A percentile compares a stretch with the other conserved stretches of the same genome.
Conservation (phyloP, 2,888 invertebrate species). For the Lycaena phlaeas region DNA sequence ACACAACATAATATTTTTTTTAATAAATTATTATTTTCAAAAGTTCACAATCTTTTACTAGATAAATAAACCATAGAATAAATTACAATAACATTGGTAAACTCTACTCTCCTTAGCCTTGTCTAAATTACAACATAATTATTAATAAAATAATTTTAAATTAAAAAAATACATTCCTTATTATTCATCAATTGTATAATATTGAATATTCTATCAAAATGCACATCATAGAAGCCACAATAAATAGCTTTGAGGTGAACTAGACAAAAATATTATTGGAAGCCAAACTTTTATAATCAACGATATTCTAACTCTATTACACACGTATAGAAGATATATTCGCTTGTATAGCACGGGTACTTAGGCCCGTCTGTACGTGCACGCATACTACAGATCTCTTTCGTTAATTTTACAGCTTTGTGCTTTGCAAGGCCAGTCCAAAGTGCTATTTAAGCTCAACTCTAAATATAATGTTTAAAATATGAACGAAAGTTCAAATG, state of each 20-base stretch:
- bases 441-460: conserved; percentile 5
- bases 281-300: not conserved
- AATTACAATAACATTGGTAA: too few relatives aligned
- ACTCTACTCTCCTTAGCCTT: too few relatives aligned
- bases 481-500: not conserved
- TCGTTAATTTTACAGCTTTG: conserved; percentile 6
- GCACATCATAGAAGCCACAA: not conserved
- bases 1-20: too few relatives aligned
- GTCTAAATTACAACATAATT: too few relatives aligned
- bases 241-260: conserved; percentile 6
- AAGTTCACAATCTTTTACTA: too few relatives aligned
- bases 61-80: too few relatives aligned
- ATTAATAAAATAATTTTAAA: too few relatives aligned
- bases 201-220: not conserved
- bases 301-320: not conserved
- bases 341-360: not conserved
- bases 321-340: not conserved
- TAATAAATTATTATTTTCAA: too few relatives aligned
- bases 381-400: not conserved
- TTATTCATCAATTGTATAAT: too few relatives aligned
- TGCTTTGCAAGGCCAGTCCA: not conserved
- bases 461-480: conserved; percentile 3
- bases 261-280: conserved; percentile 5
- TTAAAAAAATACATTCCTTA: too few relatives aligned
- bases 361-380: not conserved